Percentiles rank a stretch among this genome's conserved stretches.
These are phyloP conservation scores for Origma solitaria DNA, from an alignment of 2,113 vertebrate genomes.

Conservation along the genomic window DNA sequence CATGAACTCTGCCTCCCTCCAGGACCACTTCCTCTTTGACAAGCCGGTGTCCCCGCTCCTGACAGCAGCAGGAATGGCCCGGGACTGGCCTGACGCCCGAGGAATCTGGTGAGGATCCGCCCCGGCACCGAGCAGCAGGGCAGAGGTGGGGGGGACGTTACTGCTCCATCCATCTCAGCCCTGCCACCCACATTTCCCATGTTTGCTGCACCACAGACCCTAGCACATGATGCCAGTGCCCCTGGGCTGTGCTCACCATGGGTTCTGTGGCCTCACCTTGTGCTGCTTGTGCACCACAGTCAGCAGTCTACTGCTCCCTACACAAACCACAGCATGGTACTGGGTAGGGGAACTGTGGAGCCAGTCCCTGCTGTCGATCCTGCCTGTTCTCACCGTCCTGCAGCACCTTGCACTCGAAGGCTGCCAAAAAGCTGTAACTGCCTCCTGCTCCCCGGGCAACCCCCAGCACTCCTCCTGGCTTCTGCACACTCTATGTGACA, in stretches of 20 bases:
- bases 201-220: accelerated
- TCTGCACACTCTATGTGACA: not conserved
- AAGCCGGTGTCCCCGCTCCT: slow-evolving; percentile 83
- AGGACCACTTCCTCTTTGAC: slow-evolving; percentile 87
- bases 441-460: not conserved
- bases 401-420: not conserved
- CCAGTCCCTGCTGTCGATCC: not conserved
- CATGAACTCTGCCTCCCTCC: not conserved
- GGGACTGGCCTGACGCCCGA: slow-evolving; percentile 85
- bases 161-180: not conserved
- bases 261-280: not conserved
- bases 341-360: not conserved
- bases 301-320: not conserved
- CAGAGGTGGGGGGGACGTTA: not conserved
- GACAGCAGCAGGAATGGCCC: slow-evolving; percentile 81
- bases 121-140: not conserved
- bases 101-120: slow-evolving; percentile 78
- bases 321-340: not conserved
- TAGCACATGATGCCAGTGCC: not conserved
- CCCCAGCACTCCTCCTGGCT: not conserved
- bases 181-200: accelerated
- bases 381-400: not conserved
- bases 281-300: not conserved
- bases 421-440: not conserved
- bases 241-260: accelerated